phyloP scores from a whole-genome alignment of 2,113 vertebrate genomes.

The Trematomus loennbergii region DNA sequence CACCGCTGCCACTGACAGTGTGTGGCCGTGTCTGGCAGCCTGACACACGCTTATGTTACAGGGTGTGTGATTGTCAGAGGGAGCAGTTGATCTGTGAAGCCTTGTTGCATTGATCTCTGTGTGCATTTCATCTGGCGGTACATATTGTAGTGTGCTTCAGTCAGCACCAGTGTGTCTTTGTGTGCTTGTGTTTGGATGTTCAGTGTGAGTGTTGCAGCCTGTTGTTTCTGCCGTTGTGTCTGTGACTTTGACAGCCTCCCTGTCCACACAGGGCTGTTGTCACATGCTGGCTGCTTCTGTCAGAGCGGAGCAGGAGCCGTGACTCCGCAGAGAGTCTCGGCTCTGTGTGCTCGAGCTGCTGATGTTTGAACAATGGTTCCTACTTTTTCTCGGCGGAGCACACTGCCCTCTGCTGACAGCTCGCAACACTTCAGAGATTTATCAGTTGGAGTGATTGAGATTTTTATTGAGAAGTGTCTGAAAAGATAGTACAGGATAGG shows the following conservation, averaged over 20 bases:
- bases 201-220: slow-evolving; percentile 18
- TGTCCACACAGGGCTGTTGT: slow-evolving; percentile 61
- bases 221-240: slow-evolving; percentile 43
- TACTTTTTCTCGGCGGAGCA: slow-evolving; percentile 24
- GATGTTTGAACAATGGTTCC: neutral
- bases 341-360: slow-evolving; percentile 30
- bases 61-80: slow-evolving; percentile 17
- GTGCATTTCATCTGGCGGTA: neutral
- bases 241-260: slow-evolving; percentile 58
- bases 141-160: neutral
- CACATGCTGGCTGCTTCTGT: slow-evolving; percentile 73
- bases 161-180: neutral
- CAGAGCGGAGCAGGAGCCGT: slow-evolving; percentile 60
- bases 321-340: slow-evolving; percentile 54
- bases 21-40: slow-evolving; percentile 34
- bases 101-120: neutral
- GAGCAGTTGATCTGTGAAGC: neutral
- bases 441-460: neutral
- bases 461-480: slow-evolving; percentile 20
- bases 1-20: slow-evolving; percentile 34
- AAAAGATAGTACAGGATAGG: neutral
- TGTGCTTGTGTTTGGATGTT: slow-evolving; percentile 38
- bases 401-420: slow-evolving; percentile 53
- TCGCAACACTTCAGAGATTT: neutral
- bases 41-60: slow-evolving; percentile 37